These are phyloP conservation scores for Mechanitis messenoides DNA, from an alignment of 2,888 invertebrate genomes.

Conservation along the genomic window DNA sequence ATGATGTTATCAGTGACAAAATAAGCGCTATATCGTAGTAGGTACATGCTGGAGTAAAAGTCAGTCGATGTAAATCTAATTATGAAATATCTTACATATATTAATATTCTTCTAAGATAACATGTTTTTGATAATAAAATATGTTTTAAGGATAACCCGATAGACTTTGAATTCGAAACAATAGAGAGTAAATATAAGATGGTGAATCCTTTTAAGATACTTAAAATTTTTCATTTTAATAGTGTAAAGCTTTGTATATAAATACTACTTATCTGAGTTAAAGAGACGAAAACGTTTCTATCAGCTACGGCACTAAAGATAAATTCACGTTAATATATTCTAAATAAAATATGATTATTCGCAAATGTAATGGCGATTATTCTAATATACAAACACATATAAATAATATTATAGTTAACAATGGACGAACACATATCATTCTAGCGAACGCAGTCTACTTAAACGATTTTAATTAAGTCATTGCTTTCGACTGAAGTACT, in stretches of 20 bases:
- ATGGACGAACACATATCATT: conserved; percentile 76
- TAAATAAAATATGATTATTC: conserved; percentile 11
- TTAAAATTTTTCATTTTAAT: conserved; percentile 17
- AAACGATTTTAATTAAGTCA: conserved; percentile 61
- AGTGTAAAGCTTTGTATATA: conserved; percentile 31
- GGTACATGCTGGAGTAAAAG: conserved; percentile 31
- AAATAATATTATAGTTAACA: conserved; percentile 64
- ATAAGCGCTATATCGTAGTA: conserved; percentile 24
- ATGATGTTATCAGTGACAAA: conserved; percentile 7
- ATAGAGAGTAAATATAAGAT: conserved; percentile 30
- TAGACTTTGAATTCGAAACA: conserved; percentile 67
- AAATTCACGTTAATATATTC: conserved; percentile 12
- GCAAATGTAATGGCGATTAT: conserved; percentile 23
- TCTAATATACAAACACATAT: conserved; percentile 63
- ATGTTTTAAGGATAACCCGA: conserved; percentile 67
- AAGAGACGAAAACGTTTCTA: conserved; percentile 16
- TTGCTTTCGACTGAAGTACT: conserved; percentile 61
- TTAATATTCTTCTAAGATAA: conserved; percentile 51
- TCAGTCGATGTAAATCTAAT: conserved; percentile 65
- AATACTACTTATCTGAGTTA: conserved; percentile 20
- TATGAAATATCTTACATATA: conserved; percentile 49
- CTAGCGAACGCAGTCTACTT: conserved; percentile 73
- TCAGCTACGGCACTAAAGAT: conserved; percentile 14
- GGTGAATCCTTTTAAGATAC: conserved; percentile 38
- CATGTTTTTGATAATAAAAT: conserved; percentile 56